These are phyloP conservation scores for Zaprionus taronus DNA, from an alignment of 1,140 invertebrate genomes.

Conservation along the genomic window DNA sequence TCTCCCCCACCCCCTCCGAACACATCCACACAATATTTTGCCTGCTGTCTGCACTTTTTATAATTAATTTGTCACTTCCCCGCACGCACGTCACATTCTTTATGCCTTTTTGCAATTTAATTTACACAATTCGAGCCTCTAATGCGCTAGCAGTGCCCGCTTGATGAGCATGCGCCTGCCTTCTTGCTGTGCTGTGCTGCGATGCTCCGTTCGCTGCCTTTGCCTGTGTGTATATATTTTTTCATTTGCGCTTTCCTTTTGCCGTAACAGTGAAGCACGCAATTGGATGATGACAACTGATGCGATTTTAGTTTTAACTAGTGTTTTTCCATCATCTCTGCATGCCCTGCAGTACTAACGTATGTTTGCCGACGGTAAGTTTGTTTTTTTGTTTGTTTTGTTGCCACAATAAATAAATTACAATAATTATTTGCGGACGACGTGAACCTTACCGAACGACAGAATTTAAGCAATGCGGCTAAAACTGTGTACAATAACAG, in stretches of 20 bases:
- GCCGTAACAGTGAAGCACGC: constrained; percentile 52
- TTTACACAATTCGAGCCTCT: constrained; percentile 18
- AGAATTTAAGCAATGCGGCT: constrained; percentile 42
- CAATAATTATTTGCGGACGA: constrained; percentile 31
- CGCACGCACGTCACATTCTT: constrained; percentile 15
- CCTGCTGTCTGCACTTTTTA: constrained; percentile 51
- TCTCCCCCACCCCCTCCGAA: constrained; percentile 4
- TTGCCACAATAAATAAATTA: constrained; percentile 42
- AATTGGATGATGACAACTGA: constrained; percentile 45
- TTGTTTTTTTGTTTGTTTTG: constrained; percentile 19
- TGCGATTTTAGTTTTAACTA: constrained; percentile 6
- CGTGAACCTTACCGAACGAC: constrained; percentile 51
- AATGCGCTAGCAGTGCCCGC: constrained; percentile 7
- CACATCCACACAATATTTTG: constrained; percentile 19
- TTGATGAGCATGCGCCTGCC: constrained; percentile 36
- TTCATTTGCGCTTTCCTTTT: constrained; percentile 58
- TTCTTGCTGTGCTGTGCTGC: constrained; percentile 7
- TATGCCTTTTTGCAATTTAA: constrained; percentile 11
- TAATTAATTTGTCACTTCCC: constrained; percentile 43
- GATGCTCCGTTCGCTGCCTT: constrained; percentile 32
- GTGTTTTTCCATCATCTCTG: constrained; percentile 6
- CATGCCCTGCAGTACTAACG: neutral
- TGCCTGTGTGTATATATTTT: constrained; percentile 58
- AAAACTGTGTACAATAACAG: constrained; percentile 27
- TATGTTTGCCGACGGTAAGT: neutral